Evolutionary conservation across 2,888 invertebrate species (phyloP).

Genomic region (Eupeodes luniger): DNA sequence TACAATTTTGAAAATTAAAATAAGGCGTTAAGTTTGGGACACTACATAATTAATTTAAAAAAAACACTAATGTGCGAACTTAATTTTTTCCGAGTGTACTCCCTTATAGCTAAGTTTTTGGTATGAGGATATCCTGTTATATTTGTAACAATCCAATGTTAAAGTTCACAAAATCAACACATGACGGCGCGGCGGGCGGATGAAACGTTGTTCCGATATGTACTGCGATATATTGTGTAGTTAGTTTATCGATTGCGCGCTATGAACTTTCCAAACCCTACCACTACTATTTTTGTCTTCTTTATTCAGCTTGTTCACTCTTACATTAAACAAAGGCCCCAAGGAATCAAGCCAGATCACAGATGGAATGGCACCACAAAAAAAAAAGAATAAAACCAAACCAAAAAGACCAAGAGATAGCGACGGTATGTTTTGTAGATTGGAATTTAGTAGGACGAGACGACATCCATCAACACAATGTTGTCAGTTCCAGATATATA

Average conservation of each 20-base stretch:
- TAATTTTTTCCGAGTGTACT: too few species aligned
- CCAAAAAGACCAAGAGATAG: too few species aligned
- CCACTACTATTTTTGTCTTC: conserved; percentile 33
- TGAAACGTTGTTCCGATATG: neutral
- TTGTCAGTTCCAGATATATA: conserved; percentile 35
- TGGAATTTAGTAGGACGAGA: conserved; percentile 10
- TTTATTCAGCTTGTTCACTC: conserved; percentile 26
- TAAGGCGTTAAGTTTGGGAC: too few species aligned
- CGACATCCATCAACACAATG: conserved; percentile 19
- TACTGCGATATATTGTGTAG: neutral
- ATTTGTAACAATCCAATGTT: neutral
- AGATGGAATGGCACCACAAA: neutral
- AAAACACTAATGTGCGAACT: too few species aligned
- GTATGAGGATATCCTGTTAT: too few species aligned
- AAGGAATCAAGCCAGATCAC: conserved; percentile 38
- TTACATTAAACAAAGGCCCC: conserved; percentile 46
- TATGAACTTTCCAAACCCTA: conserved; percentile 59
- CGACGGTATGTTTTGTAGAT: too few species aligned
- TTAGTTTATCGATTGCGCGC: conserved; percentile 67
- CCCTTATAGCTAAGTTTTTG: too few species aligned
- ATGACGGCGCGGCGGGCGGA: neutral
- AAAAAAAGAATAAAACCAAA: neutral
- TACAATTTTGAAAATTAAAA: too few species aligned
- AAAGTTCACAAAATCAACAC: neutral
- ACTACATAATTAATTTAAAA: too few species aligned